These are phyloP conservation scores for Kuschelorhynchus macadamiae DNA, from an alignment of 2,888 invertebrate species.

Conservation along the genomic window DNA sequence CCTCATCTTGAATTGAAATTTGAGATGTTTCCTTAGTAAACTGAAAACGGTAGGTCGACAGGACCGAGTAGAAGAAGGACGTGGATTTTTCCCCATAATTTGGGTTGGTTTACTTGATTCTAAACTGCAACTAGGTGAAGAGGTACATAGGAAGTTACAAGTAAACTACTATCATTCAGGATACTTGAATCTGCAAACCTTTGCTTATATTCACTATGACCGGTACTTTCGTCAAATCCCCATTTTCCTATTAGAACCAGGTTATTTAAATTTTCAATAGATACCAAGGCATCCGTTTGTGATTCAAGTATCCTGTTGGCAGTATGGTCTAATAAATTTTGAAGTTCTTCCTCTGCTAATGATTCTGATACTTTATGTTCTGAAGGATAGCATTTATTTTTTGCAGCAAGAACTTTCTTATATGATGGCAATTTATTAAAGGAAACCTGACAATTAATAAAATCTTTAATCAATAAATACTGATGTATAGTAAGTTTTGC, in stretches of 20 bases:
- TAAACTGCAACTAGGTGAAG: neutral
- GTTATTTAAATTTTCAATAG: neutral
- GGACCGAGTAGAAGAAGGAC: neutral
- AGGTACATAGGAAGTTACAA: neutral
- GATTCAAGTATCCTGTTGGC: neutral
- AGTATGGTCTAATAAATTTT: conserved; percentile 2
- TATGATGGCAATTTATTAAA: too few species aligned
- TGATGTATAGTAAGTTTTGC: too few species aligned
- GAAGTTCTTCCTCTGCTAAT: neutral
- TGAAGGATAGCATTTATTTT: too few species aligned
- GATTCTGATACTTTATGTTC: too few species aligned
- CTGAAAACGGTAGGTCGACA: neutral
- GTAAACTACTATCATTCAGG: neutral
- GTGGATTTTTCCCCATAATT: neutral
- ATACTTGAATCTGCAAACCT: neutral
- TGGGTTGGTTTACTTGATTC: neutral
- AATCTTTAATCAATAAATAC: too few species aligned
- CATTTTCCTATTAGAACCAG: neutral
- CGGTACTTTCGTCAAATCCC: neutral
- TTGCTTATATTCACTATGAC: neutral
- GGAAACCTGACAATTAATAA: too few species aligned
- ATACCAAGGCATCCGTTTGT: neutral
- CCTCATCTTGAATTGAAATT: too few species aligned
- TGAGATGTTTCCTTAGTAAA: too few species aligned
- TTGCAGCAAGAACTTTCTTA: too few species aligned